Conservation (phyloP, 2,888 invertebrate genomes). For the Xylophagus ater region DNA sequence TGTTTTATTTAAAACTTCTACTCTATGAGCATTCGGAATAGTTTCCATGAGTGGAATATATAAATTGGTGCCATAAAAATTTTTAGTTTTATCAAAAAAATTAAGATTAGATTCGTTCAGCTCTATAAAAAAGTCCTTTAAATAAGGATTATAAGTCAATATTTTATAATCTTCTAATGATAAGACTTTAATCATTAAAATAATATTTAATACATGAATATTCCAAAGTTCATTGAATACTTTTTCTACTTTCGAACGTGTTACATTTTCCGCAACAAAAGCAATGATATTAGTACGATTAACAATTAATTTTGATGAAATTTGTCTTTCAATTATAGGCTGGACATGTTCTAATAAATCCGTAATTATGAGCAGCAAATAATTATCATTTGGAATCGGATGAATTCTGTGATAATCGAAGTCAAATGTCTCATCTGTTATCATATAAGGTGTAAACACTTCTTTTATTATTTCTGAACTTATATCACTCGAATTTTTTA, state of each 20-base stretch:
- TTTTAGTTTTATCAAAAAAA: slow-evolving; percentile 3
- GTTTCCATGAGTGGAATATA: background rate
- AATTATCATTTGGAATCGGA: slow-evolving; percentile 4
- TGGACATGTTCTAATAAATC: background rate
- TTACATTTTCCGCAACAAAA: background rate
- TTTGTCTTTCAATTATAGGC: background rate
- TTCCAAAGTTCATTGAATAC: background rate
- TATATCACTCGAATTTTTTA: too few species aligned
- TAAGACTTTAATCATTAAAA: background rate
- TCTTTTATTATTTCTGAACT: too few species aligned
- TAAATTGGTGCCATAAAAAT: slow-evolving; percentile 1
- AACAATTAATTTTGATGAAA: background rate
- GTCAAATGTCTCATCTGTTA: too few species aligned
- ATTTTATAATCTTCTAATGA: background rate
- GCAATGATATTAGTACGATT: slow-evolving; percentile 4
- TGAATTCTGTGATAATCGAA: too few species aligned
- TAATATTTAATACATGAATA: background rate
- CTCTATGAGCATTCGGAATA: slow-evolving; percentile 2
- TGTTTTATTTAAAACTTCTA: background rate
- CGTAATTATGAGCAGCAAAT: background rate
- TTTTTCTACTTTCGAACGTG: background rate
- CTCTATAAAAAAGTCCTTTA: background rate
- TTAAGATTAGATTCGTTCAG: too few species aligned
- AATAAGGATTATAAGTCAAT: slow-evolving; percentile 5
- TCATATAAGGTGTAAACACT: too few species aligned